These are phyloP conservation scores for Xenus cinereus DNA, from an alignment of 2,113 vertebrate species.

Conservation along the genomic window DNA sequence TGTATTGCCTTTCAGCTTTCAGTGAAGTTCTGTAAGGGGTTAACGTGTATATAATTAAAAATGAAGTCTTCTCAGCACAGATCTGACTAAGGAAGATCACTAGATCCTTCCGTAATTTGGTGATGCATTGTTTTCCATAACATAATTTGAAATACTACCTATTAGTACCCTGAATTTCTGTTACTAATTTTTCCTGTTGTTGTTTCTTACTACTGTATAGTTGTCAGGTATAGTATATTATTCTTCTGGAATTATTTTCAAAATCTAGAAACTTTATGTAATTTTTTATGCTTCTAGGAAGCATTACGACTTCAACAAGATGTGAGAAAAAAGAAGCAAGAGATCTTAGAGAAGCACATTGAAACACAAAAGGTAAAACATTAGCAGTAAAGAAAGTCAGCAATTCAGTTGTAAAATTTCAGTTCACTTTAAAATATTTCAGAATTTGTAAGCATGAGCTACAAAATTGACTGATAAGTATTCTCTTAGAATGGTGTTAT, in stretches of 20 bases:
- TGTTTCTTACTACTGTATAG: neutral
- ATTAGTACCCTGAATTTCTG: neutral
- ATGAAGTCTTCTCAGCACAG: neutral
- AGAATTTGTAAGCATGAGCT: neutral
- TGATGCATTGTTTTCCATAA: neutral
- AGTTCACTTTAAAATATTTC: neutral
- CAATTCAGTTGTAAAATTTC: neutral
- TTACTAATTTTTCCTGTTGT: neutral
- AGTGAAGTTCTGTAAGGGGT: neutral
- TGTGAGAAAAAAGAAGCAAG: constrained; percentile 96
- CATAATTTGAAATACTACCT: neutral
- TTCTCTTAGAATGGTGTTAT: neutral
- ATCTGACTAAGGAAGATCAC: neutral
- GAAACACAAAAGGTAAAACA: constrained; percentile 93
- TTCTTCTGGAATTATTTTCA: neutral
- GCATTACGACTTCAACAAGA: constrained; percentile 93
- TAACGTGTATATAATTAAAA: neutral
- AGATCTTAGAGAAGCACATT: constrained; percentile 97
- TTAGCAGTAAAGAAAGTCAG: neutral
- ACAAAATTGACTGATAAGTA: neutral
- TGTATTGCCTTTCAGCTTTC: neutral
- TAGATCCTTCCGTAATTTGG: neutral
- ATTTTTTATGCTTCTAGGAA: constrained; percentile 77
- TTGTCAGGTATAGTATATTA: neutral
- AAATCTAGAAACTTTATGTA: constrained; percentile 27